phyloP scores from a whole-genome alignment of 2,888 invertebrate species.

The Polia nebulosa region DNA sequence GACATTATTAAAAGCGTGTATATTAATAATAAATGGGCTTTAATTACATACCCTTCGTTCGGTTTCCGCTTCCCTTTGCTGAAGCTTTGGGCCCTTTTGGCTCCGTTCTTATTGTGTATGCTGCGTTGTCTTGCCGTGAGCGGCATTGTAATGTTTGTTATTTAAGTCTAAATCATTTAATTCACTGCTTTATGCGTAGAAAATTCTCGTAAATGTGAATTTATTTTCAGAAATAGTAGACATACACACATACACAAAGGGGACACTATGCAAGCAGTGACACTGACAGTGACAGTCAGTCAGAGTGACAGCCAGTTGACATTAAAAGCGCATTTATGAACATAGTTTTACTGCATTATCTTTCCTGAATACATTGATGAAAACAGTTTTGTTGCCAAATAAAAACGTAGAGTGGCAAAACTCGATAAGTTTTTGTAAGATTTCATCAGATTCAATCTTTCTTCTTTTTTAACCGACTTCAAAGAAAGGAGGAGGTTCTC shows the following conservation, averaged over 20 bases:
- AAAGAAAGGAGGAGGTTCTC: too few species aligned
- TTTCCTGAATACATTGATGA: too few species aligned
- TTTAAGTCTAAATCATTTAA: slow-evolving; percentile 45
- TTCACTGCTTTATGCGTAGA: background rate
- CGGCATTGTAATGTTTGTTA: slow-evolving; percentile 75
- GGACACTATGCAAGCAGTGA: slow-evolving; percentile 21
- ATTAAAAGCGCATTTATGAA: background rate
- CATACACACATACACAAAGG: slow-evolving; percentile 10
- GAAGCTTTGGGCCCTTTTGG: slow-evolving; percentile 83
- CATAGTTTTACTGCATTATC: background rate
- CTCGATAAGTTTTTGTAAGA: too few species aligned
- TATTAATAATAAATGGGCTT: slow-evolving; percentile 38
- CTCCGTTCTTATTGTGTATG: slow-evolving; percentile 86
- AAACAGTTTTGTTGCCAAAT: too few species aligned
- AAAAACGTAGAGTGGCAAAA: too few species aligned
- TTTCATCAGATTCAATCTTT: too few species aligned
- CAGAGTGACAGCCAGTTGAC: background rate
- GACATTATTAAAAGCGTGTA: slow-evolving; percentile 41
- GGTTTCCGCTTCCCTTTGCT: slow-evolving; percentile 84
- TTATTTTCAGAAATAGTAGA: slow-evolving; percentile 46
- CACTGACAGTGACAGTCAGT: slow-evolving; percentile 30
- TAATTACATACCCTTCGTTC: slow-evolving; percentile 80
- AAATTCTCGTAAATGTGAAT: slow-evolving; percentile 18
- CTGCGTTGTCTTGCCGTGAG: slow-evolving; percentile 86
- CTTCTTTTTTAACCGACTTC: too few species aligned